Conservation (phyloP, 2,888 invertebrate genomes). For the Thymelicus sylvestris region DNA sequence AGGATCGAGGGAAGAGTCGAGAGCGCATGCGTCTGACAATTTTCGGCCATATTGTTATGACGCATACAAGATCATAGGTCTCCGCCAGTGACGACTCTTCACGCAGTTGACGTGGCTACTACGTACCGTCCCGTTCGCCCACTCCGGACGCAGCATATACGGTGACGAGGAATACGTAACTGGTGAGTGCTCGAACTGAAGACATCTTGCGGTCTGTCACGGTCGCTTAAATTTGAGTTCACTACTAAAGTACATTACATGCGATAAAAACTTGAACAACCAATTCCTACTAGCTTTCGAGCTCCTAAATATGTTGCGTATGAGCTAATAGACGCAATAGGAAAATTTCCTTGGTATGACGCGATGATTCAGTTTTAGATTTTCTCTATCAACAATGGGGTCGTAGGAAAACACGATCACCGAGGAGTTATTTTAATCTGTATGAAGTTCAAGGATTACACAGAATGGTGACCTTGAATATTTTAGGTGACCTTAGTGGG, state of each 20-base stretch:
- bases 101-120: conserved; percentile 96
- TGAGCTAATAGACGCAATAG: conserved; percentile 74
- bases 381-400: conserved; percentile 63
- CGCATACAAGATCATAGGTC: conserved; percentile 90
- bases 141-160: conserved; percentile 96
- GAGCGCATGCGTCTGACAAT: conserved; percentile 80
- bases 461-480: conserved; percentile 83
- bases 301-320: conserved; percentile 63
- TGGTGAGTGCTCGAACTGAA: conserved; percentile 90
- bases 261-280: conserved; percentile 47
- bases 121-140: conserved; percentile 96
- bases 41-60: conserved; percentile 90
- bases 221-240: conserved; percentile 75
- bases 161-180: conserved; percentile 98
- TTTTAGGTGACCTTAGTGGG: conserved; percentile 87
- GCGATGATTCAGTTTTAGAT: conserved; percentile 75
- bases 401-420: conserved; percentile 54
- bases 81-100: conserved; percentile 93
- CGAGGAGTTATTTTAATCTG: conserved; percentile 54
- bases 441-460: conserved; percentile 71
- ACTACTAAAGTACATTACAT: conserved; percentile 71
- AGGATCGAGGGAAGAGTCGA: conserved; percentile 39
- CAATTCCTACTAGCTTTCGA: conserved; percentile 52
- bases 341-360: conserved; percentile 73
- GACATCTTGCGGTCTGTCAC: conserved; percentile 83